phyloP scores from a whole-genome alignment of 2,888 invertebrate genomes.

The Aphelenchoides bicaudatus region DNA sequence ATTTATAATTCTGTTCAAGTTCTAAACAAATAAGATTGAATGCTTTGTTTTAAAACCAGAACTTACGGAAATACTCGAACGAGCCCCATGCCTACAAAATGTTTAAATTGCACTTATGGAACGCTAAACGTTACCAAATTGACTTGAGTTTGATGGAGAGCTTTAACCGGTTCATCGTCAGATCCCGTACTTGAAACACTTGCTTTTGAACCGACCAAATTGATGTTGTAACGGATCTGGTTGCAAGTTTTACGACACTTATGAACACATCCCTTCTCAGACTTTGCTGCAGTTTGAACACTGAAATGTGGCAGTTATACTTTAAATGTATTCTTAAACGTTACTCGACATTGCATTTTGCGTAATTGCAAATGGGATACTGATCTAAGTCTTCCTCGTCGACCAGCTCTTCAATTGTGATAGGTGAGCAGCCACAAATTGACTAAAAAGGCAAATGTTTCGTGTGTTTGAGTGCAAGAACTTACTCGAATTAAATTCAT shows the following conservation, averaged over 20 bases:
- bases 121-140: too few relatives aligned
- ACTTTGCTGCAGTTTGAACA: conserved; percentile 48
- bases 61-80: conserved; percentile 43
- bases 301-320: conserved; percentile 26
- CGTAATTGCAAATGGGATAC: conserved; percentile 54
- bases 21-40: not conserved
- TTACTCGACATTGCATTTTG: conserved; percentile 49
- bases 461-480: too few relatives aligned
- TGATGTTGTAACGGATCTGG: conserved; percentile 45
- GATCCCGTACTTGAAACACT: not conserved
- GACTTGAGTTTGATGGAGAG: conserved; percentile 2
- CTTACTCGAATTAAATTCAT: conserved; percentile 53
- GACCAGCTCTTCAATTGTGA: conserved; percentile 46
- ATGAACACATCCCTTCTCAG: conserved; percentile 47
- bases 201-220: conserved; percentile 12
- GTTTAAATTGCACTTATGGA: too few relatives aligned
- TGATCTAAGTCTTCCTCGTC: conserved; percentile 44
- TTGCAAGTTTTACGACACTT: conserved; percentile 51
- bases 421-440: conserved; percentile 52
- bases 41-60: not conserved
- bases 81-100: conserved; percentile 36
- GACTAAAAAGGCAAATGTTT: conserved; percentile 30
- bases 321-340: conserved; percentile 2
- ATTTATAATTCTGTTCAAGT: not conserved
- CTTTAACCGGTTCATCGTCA: not conserved